These are phyloP conservation scores for Hybognathus amarus DNA, from an alignment of 2,797 vertebrate species.

Conservation along the genomic window DNA sequence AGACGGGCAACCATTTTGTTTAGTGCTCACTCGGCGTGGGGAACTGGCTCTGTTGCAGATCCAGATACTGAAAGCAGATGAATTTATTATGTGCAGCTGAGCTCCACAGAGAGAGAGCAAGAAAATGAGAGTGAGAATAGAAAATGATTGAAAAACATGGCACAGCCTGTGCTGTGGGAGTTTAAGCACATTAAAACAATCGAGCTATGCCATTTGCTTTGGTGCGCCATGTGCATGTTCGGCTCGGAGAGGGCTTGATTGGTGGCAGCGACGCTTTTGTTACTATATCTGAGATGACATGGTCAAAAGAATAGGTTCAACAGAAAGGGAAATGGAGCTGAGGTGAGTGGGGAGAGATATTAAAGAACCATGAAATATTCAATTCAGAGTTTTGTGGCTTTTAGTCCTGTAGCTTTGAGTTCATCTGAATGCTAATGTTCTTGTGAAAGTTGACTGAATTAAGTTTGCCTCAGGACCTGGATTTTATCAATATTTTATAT, in stretches of 20 bases:
- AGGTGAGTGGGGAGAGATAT: conserved; percentile 7
- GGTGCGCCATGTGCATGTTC: conserved; percentile 44
- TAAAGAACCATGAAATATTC: conserved; percentile 8
- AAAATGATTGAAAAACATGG: conserved; percentile 35
- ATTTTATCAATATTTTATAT: neutral
- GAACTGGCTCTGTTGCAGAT: conserved; percentile 10
- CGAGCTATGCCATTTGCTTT: conserved; percentile 49
- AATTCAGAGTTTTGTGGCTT: neutral
- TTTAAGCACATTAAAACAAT: conserved; percentile 55
- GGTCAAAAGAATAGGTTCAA: conserved; percentile 17
- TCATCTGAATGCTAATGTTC: neutral
- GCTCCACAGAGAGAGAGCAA: conserved; percentile 11
- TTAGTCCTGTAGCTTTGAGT: neutral
- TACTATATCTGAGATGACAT: conserved; percentile 21
- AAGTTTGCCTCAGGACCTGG: neutral
- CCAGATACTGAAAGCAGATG: conserved; percentile 43
- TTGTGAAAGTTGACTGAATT: neutral
- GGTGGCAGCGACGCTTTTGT: conserved; percentile 28
- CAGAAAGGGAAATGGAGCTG: neutral
- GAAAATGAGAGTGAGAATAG: conserved; percentile 17
- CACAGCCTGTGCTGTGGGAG: conserved; percentile 37
- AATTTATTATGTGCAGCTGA: conserved; percentile 46
- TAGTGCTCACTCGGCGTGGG: neutral
- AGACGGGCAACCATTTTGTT: conserved; percentile 30
- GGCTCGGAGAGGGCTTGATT: conserved; percentile 3